A percentile compares a stretch with the other conserved stretches of the same genome.
phyloP scores from a whole-genome alignment of 2,888 invertebrate species.

The Caenorhabditis becei region DNA sequence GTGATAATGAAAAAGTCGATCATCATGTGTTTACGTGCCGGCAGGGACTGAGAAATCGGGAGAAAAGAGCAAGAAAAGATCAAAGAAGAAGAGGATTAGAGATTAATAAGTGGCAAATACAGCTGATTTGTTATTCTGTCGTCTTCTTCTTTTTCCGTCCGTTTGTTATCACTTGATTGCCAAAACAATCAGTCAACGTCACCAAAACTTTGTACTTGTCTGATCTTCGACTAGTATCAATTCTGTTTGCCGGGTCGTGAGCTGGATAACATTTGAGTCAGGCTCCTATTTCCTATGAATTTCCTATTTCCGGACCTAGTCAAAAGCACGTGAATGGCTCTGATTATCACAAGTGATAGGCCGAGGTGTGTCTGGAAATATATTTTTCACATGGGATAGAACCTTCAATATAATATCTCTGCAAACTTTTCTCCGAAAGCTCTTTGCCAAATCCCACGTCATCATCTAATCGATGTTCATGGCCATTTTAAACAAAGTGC shows the following conservation, averaged over 20 bases:
- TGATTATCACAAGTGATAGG: too few species aligned
- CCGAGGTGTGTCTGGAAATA: too few species aligned
- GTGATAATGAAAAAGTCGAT: constrained; percentile 5
- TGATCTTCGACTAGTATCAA: background rate
- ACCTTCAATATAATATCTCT: too few species aligned
- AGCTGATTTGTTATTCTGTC: constrained; percentile 1
- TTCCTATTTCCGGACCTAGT: too few species aligned
- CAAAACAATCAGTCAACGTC: constrained; percentile 4
- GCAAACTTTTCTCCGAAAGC: too few species aligned
- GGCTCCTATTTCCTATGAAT: too few species aligned
- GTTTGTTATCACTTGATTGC: background rate
- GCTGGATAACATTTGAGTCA: too few species aligned
- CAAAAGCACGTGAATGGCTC: too few species aligned
- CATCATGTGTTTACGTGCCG: constrained; percentile 9
- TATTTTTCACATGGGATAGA: too few species aligned
- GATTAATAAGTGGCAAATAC: background rate
- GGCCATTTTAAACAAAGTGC: constrained; percentile 4
- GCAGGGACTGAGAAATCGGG: background rate
- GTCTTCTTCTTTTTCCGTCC: background rate
- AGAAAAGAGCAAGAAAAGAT: background rate
- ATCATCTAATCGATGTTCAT: constrained; percentile 8
- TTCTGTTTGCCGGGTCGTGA: too few species aligned
- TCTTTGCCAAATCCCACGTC: background rate
- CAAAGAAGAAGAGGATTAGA: constrained; percentile 18
- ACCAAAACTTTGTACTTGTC: background rate